Base-by-base conservation (phyloP, 1,140 invertebrate genomes). In the Vollenhovia emeryi region DNA sequence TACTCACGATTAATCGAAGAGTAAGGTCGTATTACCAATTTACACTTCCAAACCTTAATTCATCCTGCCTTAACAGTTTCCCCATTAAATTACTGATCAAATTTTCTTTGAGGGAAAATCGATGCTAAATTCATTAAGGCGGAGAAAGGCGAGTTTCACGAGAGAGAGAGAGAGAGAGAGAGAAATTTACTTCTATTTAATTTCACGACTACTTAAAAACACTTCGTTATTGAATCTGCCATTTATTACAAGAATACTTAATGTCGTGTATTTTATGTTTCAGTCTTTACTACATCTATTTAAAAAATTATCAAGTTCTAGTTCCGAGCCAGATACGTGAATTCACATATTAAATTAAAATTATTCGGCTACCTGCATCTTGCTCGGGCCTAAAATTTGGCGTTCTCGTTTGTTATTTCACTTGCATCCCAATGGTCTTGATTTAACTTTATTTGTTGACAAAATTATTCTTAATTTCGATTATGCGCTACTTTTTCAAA, bases 41-140 rank as follows among this genome's bases (percentile, higher is more conserved):
- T 73, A 30, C 24, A 43, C 24, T 52, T 40, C 0, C 13, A 24
- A 60, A 45, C 18, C 36, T 60, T 76, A 55, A 68, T 68, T 55
- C 15, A 40, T 15, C 27, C 5, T 18, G 43, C 57, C n/a, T 73
- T 43, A 73, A 59, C 36, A 73, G 36, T 59, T n/a, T 33, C 6
- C 15, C 50, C 11, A 71, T 82, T 57, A 71, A 71, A 45, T 21
- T 52, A 40, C n/a, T 33, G 36, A 82, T 82, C 27, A 43, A 71
- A 82, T 82, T 82, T 33, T 33, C 24, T 13, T 43, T 33, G 66
- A 73, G n/a, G 11, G n/a, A 43, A 71, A 73, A 60, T 82, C 78
- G 27, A 82, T 60, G 18, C 50, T 43, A 57, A 57, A 18, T 71
- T 55, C 18, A 52, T 82, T 57, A 71, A 33, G 43, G 13, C 6